These are phyloP conservation scores for Poeciliopsis gracilis DNA, from an alignment of 2,797 vertebrate species.

Conservation along the genomic window DNA sequence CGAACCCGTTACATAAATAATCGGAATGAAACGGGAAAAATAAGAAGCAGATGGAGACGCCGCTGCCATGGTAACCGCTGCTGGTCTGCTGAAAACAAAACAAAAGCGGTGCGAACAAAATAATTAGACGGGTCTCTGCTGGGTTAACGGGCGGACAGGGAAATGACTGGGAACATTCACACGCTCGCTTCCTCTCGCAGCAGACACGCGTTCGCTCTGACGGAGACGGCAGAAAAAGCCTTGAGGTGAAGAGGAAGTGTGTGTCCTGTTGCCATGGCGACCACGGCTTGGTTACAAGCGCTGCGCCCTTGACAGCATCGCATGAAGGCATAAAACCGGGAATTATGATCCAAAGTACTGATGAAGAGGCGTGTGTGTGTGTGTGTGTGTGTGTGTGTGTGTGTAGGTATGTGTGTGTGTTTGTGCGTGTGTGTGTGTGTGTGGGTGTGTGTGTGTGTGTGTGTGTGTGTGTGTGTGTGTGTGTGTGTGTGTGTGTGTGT, in stretches of 20 bases:
- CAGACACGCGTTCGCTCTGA: constrained; percentile 1
- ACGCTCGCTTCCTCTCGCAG: constrained; percentile 1
- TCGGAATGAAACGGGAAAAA: neutral
- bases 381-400: neutral
- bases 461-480: neutral
- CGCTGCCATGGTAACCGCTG: constrained; percentile 38
- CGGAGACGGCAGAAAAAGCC: constrained; percentile 26
- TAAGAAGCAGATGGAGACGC: constrained; percentile 25
- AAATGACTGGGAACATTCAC: constrained; percentile 8
- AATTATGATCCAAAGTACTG: neutral
- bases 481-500: neutral
- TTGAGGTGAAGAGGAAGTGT: constrained; percentile 39
- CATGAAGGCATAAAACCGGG: constrained; percentile 35
- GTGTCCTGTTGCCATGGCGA: constrained; percentile 77
- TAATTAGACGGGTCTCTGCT: neutral
- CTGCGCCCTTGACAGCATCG: constrained; percentile 72
- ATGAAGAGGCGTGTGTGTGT: constrained; percentile 18
- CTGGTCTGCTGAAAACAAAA: constrained; percentile 6
- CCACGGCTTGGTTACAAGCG: constrained; percentile 38
- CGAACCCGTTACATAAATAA: constrained; percentile 2
- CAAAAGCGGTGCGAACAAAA: neutral
- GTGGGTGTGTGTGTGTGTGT: neutral
- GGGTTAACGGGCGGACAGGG: neutral
- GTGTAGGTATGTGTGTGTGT: too few relatives aligned
- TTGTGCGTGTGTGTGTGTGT: neutral